Base-by-base conservation (phyloP, 2,888 invertebrate species). In the Cataglyphis rosenhaueri region DNA sequence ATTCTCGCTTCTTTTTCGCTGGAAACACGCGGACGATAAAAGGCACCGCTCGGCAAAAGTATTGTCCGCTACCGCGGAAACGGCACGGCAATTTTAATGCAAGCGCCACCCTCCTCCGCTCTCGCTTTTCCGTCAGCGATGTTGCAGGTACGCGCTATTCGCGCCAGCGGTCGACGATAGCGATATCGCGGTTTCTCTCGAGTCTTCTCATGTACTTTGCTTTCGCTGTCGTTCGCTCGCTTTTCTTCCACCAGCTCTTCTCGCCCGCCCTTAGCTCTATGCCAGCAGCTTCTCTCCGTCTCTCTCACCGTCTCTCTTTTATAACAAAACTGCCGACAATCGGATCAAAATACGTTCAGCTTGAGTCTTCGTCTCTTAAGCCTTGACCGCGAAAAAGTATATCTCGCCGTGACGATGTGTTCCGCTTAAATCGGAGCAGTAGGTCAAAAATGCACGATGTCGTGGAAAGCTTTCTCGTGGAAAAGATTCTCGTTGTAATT, bases 21-120 rank as follows among this genome's bases (percentile, higher is more conserved):
- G 79, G 84, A 64, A 84, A 81, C 83, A 70, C 82, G 61, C 75
- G 65, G 75, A 48, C 81, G 84, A 83, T 86, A 89, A 87, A 90
- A 88, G 78, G 74, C 81, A 86, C 83, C 84, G 81, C 84, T 18
- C 81, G 71, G 86, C 78, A 83, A 87, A 89, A 87, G 82, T 87
- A 38, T 84, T 79, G 85, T 81, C 85, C 79, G 75, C 82, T 74
- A 83, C 6, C 32, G 65, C 84, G 70, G 65, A 83, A 85, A 75
- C 71, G 84, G 85, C 83, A 71, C 74, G 79, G 65, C 59, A 35
- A 78, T 83, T 83, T 81, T 81, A 86, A 85, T 85, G 85, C 78
- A 66, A 83, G 85, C 83, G 82, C 78, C 70, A 62, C 64, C 70
- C 81, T 62, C n/a, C 29, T 12, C 15, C 29, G 21, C 29, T 55